phyloP scores from a whole-genome alignment of 1,140 invertebrate species.

The Eciton burchellii region DNA sequence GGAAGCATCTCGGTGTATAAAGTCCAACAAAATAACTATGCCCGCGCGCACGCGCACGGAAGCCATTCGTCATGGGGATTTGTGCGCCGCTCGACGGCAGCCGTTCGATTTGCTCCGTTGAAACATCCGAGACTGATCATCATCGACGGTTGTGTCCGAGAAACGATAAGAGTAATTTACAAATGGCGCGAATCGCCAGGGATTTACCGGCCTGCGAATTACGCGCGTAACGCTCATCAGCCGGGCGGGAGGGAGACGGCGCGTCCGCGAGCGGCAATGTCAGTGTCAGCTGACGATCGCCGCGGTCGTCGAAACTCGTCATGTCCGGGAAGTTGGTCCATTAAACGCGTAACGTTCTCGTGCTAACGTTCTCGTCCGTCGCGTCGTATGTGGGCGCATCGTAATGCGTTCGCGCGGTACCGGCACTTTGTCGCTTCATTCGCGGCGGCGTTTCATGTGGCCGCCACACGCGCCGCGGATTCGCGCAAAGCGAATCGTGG shows the following conservation, averaged over 20 bases:
- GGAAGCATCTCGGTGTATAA: slow-evolving; percentile 53
- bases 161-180: no score
- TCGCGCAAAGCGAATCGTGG: slow-evolving; percentile 8
- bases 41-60: neutral
- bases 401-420: slow-evolving; percentile 79
- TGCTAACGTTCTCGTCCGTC: slow-evolving; percentile 70
- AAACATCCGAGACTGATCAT: neutral
- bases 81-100: neutral
- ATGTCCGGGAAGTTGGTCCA: slow-evolving; percentile 83
- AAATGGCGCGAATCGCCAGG: no score
- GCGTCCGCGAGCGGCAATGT: slow-evolving; percentile 76
- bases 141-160: no score
- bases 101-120: slow-evolving; percentile 23
- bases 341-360: slow-evolving; percentile 82
- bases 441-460: slow-evolving; percentile 22
- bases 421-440: slow-evolving; percentile 66
- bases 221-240: no score
- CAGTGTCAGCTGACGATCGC: slow-evolving; percentile 81
- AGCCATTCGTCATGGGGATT: slow-evolving; percentile 30
- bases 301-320: slow-evolving; percentile 80
- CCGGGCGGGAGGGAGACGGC: slow-evolving; percentile 24
- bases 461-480: neutral
- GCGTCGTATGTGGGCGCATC: slow-evolving; percentile 78
- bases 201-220: no score
- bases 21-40: slow-evolving; percentile 43